Percentiles rank a stretch among this genome's conserved stretches.
phyloP scores from a whole-genome alignment of 2,797 vertebrate species.

The Emydoidea blandingii region DNA sequence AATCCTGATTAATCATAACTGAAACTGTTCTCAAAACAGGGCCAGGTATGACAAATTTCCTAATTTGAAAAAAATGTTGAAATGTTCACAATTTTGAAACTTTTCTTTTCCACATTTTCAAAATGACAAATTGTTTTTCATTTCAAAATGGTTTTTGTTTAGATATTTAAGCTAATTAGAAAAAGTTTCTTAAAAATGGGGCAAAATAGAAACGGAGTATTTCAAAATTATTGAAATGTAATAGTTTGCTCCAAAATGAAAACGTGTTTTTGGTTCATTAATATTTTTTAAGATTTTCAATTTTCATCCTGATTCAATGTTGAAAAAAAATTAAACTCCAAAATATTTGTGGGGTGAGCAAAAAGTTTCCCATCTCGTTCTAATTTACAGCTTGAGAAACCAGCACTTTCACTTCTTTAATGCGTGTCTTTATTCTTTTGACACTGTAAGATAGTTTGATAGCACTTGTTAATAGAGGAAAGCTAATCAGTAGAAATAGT shows the following conservation, averaged over 20 bases:
- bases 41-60: no score
- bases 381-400: not conserved
- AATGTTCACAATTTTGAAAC: no score
- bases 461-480: not conserved
- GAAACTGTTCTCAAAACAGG: no score
- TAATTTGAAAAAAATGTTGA: no score
- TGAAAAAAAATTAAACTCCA: no score
- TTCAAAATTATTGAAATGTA: not conserved
- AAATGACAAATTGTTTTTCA: no score
- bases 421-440: not conserved
- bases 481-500: constrained; percentile 16
- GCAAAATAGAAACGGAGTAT: not conserved
- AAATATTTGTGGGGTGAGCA: no score
- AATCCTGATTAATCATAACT: no score
- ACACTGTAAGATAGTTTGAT: not conserved
- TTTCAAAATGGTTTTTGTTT: not conserved
- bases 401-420: not conserved
- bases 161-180: not conserved
- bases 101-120: no score
- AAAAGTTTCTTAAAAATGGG: not conserved
- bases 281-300: no score
- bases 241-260: not conserved
- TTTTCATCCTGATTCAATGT: no score
- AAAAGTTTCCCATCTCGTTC: no score
- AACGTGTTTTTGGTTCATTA: not conserved